Evolutionary conservation across 2,888 invertebrate genomes (phyloP).

Genomic region (Sclerodermus sp.): DNA sequence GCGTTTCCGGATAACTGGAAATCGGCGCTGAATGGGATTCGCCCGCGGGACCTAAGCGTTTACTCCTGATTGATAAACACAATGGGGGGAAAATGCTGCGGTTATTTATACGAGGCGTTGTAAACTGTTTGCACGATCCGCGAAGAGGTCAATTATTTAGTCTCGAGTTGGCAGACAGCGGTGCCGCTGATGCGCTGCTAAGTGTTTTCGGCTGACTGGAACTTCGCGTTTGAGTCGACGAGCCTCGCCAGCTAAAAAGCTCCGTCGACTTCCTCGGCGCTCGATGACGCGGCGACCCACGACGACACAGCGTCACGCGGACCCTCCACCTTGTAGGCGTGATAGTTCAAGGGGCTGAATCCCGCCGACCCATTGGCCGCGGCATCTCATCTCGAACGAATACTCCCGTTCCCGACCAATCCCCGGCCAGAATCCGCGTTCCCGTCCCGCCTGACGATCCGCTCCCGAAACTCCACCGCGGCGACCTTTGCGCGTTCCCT

Average conservation of each 20-base stretch:
- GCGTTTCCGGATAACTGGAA: no score
- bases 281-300: constrained; percentile 1
- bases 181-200: constrained; percentile 26
- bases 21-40: no score
- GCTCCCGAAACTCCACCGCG: no score
- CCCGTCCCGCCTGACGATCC: no score
- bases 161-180: constrained; percentile 16
- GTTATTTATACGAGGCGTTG: constrained; percentile 5
- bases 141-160: constrained; percentile 37
- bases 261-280: not conserved
- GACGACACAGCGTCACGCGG: constrained; percentile 1
- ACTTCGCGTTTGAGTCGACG: constrained; percentile 5
- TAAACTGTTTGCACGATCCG: constrained; percentile 35
- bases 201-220: constrained; percentile 47
- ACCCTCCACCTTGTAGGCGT: not conserved
- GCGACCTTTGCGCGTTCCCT: no score
- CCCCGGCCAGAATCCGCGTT: no score
- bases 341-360: not conserved
- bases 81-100: not conserved
- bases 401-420: no score
- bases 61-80: constrained; percentile 15
- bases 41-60: constrained; percentile 15
- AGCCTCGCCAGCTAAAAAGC: not conserved
- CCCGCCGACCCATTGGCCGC: not conserved
- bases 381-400: no score